phyloP scores from a whole-genome alignment of 2,888 invertebrate genomes.

The Patella ulyssiponensis region DNA sequence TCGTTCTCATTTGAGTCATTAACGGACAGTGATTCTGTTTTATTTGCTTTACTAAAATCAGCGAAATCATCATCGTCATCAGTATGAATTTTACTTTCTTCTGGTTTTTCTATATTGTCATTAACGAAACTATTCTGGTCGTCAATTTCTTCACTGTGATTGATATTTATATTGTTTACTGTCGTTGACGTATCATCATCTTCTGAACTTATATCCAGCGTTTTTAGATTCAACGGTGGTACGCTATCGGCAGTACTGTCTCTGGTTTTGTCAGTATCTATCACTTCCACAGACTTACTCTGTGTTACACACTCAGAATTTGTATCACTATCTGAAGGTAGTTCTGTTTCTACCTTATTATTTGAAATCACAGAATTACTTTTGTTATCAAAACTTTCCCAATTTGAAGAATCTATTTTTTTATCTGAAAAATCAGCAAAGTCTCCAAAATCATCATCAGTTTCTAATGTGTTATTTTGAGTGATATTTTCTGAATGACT shows the following conservation, averaged over 20 bases:
- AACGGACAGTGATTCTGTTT: too few relatives aligned
- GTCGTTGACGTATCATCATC: background rate
- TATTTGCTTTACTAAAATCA: background rate
- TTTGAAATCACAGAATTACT: slow-evolving; percentile 3
- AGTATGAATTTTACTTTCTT: background rate
- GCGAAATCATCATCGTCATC: background rate
- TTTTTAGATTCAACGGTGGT: too few relatives aligned
- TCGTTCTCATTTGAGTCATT: background rate
- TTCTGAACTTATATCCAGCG: background rate
- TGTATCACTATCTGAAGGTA: background rate
- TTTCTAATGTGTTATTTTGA: background rate
- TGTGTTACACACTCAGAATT: background rate
- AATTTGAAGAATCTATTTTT: background rate
- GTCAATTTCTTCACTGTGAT: too few relatives aligned
- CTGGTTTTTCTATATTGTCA: too few relatives aligned
- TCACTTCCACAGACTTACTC: background rate
- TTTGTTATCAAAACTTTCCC: background rate
- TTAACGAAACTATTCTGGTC: too few relatives aligned
- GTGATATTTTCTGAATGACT: background rate
- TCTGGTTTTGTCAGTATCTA: background rate
- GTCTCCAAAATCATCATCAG: slow-evolving; percentile 26
- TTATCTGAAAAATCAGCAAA: slow-evolving; percentile 14
- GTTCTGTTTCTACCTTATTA: background rate
- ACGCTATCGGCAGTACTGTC: background rate
- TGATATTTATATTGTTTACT: too few relatives aligned